These are phyloP conservation scores for Troides aeacus DNA, from an alignment of 2,888 invertebrate species.

Conservation along the genomic window DNA sequence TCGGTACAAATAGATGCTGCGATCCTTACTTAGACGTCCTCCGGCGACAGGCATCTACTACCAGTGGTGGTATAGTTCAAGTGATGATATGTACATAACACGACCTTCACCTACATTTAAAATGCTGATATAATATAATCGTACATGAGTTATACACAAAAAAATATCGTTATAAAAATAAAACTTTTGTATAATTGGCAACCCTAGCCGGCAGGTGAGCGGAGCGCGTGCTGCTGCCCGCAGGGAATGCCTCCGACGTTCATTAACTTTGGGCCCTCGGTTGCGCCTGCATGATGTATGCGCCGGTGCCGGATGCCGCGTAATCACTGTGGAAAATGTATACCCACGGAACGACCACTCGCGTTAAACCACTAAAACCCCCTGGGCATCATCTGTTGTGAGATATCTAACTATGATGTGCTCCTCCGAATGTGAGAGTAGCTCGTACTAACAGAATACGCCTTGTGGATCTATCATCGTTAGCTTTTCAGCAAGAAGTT, in stretches of 20 bases:
- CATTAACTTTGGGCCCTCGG: conserved; percentile 72
- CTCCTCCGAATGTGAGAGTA: no score
- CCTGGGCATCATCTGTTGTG: conserved; percentile 30
- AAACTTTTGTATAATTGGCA: background rate
- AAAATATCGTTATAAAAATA: no score
- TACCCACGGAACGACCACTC: conserved; percentile 33
- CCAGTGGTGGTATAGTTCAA: no score
- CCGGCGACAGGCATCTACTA: no score
- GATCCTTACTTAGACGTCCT: no score
- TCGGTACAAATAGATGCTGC: no score
- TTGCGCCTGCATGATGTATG: conserved; percentile 66
- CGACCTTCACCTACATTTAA: no score
- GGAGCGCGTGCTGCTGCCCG: conserved; percentile 47
- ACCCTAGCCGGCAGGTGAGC: conserved; percentile 27
- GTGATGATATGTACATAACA: no score
- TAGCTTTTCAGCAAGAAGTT: no score
- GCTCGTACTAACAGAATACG: background rate
- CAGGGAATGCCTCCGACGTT: conserved; percentile 70
- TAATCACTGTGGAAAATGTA: conserved; percentile 55
- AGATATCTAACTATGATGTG: conserved; percentile 29
- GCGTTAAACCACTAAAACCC: conserved; percentile 19
- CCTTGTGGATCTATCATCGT: no score
- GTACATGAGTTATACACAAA: no score
- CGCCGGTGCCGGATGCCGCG: conserved; percentile 66
- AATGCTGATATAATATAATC: background rate